Percentiles rank a stretch among this genome's conserved stretches.
Evolutionary conservation across 2,888 invertebrate genomes (phyloP).

Genomic region (Nemurella pictetii): DNA sequence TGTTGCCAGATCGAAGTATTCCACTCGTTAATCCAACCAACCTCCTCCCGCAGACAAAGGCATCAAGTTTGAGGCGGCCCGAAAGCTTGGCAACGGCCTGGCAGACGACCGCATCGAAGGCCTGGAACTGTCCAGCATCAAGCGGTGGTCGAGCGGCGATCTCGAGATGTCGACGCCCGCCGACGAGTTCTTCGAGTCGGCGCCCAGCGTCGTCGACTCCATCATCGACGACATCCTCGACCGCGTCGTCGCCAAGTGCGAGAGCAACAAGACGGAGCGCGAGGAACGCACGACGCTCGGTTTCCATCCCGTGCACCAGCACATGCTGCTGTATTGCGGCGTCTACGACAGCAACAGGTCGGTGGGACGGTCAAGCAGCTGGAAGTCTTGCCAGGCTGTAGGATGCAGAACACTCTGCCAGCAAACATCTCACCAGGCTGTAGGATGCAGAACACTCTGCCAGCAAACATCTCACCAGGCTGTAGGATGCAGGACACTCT

Average conservation of each 20-base stretch:
- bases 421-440: too few species aligned
- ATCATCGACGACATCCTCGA: constrained; percentile 63
- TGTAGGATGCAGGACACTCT: too few species aligned
- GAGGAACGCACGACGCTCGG: constrained; percentile 45
- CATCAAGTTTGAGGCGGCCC: constrained; percentile 18
- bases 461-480: too few species aligned
- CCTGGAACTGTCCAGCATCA: not conserved
- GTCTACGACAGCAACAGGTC: constrained; percentile 70
- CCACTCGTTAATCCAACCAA: too few species aligned
- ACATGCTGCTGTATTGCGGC: constrained; percentile 79
- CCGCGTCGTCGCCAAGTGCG: constrained; percentile 51
- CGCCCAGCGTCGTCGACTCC: constrained; percentile 57
- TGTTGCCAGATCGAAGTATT: too few species aligned
- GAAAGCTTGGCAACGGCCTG: not conserved
- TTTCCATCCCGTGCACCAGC: constrained; percentile 78
- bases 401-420: too few species aligned
- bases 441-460: too few species aligned
- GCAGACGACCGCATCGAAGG: not conserved
- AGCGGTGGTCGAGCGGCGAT: constrained; percentile 43
- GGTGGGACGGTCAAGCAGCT: too few species aligned
- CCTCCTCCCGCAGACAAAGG: too few species aligned
- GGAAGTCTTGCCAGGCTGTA: too few species aligned
- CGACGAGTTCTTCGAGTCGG: constrained; percentile 65
- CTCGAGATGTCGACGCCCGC: constrained; percentile 64
- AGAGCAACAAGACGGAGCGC: not conserved